Base-by-base conservation (phyloP, 2,888 invertebrate species). In the Pyralis farinalis region DNA sequence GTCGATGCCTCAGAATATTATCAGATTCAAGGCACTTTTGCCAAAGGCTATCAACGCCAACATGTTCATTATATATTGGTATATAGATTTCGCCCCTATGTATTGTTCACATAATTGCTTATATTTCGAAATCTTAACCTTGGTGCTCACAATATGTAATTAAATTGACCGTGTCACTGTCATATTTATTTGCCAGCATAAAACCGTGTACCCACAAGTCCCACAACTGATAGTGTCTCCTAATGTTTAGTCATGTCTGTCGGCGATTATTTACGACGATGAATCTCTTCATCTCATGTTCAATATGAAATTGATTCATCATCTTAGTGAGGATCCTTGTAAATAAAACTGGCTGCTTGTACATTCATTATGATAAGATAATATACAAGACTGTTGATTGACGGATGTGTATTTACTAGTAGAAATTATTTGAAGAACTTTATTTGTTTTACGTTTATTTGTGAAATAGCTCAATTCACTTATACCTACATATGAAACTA, bases 281-380 rank as follows among this genome's bases (percentile, higher is more conserved):
- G 62, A 70, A 72, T 65, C 63, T 70, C 63, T 66, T 69, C 71
- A 62, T 71, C 64, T 64, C 51, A 32, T 49, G 56, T 66, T 71
- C 47, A 62, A 69, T 63, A 58, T 64, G 61, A 68, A 75, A 79
- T 76, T 81, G 75, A 82, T 84, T 76, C 74, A 71, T 72, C 71
- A 78, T 54, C 55, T 55, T 32, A 25, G 3, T 25, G 7, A n/a
- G 27, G 27, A 34, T 58, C 55, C 45, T 44, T 50, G 59, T 54
- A 75, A 77, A 80, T 63, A 79, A 39, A 44, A 27, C 12, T 10
- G 27, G 72, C 80, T 77, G 76, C 82, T 64, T 67, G 68, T 68
- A 66, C 66, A 59, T 63, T 48, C 44, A 47, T 40, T 49, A 28
- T 30, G 81, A 86, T 84, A 84, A 82, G 76, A 74, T 84, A 84